These are phyloP conservation scores for Acanthiza pusilla DNA, from an alignment of 2,797 vertebrate species.

Conservation along the genomic window DNA sequence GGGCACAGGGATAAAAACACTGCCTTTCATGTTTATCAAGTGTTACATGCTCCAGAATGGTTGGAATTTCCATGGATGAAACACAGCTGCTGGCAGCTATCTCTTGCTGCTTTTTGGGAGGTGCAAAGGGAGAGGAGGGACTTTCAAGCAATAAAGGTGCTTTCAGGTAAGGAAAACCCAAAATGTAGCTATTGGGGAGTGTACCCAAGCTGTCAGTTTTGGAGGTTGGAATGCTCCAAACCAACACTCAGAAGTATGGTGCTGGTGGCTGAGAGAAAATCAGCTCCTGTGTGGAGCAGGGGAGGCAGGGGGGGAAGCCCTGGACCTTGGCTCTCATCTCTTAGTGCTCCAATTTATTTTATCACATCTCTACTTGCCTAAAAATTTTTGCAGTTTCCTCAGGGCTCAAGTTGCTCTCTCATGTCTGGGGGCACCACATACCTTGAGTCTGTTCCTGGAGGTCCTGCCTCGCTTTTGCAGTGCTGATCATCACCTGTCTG, in stretches of 20 bases:
- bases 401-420: background rate
- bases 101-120: background rate
- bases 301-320: background rate
- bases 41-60: background rate
- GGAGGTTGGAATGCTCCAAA: background rate
- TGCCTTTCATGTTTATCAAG: background rate
- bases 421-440: background rate
- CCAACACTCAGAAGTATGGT: background rate
- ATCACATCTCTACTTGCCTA: background rate
- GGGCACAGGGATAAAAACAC: background rate
- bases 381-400: background rate
- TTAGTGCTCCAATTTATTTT: background rate
- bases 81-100: background rate
- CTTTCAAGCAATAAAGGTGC: background rate
- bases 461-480: background rate
- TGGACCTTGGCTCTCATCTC: rapidly evolving
- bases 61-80: background rate
- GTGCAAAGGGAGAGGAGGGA: background rate
- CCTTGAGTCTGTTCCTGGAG: background rate
- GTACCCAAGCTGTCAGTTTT: background rate
- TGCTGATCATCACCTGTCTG: background rate
- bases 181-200: rapidly evolving
- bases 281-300: background rate
- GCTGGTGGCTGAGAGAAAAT: background rate
- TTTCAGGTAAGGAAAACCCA: background rate